Evolutionary conservation across 37 sponge, comb jelly and placozoan species (phyloP).

Genomic region (Crambe crambe): DNA sequence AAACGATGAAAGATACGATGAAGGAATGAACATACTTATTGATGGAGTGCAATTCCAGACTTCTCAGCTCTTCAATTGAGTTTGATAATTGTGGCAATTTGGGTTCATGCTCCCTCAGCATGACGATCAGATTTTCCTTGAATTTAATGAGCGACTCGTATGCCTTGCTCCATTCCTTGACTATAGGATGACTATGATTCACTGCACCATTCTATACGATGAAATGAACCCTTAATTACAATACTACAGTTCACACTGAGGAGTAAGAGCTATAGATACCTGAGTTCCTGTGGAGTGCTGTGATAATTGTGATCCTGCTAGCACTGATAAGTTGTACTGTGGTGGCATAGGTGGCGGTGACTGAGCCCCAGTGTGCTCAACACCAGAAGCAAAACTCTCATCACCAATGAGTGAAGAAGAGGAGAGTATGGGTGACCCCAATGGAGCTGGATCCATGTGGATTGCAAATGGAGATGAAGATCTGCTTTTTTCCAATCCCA

Average conservation of each 20-base stretch:
- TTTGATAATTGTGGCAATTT: not conserved
- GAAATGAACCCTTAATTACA: not conserved
- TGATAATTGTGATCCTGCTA: conserved; percentile 15
- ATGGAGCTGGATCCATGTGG: conserved; percentile 1
- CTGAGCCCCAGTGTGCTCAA: not conserved
- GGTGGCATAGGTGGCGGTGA: not conserved
- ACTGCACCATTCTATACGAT: not conserved
- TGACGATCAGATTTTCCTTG: conserved; percentile 36
- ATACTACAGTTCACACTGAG: not conserved
- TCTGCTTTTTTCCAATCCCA: too few species aligned
- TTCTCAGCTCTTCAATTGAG: conserved; percentile 3
- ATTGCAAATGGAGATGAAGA: not conserved
- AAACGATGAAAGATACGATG: not conserved
- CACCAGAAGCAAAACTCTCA: not conserved
- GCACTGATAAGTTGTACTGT: conserved; percentile 1
- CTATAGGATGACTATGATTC: conserved; percentile 48
- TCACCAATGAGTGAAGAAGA: not conserved
- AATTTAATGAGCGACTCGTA: conserved; percentile 54
- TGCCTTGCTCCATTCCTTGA: conserved; percentile 56
- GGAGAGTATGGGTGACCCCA: conserved; percentile 15
- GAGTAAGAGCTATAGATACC: not conserved
- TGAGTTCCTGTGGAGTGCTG: conserved; percentile 19
- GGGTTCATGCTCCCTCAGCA: conserved; percentile 4
- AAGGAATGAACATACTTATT: not conserved
- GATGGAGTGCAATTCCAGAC: conserved; percentile 10